Conservation (phyloP, 2,888 invertebrate genomes). For the Ochropleura leucogaster region DNA sequence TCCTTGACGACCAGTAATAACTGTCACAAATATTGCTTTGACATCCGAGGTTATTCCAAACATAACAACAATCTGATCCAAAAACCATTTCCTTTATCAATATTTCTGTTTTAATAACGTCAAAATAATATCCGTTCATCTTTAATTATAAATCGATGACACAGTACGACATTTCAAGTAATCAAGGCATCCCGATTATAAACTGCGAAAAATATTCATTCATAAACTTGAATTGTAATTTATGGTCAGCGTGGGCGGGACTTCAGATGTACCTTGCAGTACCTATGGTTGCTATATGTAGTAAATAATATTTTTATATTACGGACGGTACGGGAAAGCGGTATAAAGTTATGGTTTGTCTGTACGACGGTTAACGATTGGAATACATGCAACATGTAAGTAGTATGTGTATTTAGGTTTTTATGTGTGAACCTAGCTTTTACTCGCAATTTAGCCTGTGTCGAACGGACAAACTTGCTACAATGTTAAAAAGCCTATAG, state of each 20-base stretch:
- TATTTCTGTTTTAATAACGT: conserved; percentile 20
- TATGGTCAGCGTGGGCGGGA: conserved; percentile 43
- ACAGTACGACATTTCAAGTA: conserved; percentile 43
- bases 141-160: conserved; percentile 42
- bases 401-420: background rate
- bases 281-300: conserved; percentile 4
- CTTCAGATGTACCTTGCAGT: conserved; percentile 36
- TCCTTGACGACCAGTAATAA: conserved; percentile 1
- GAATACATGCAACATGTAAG: conserved; percentile 14
- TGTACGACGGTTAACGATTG: background rate
- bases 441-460: background rate
- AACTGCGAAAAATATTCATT: conserved; percentile 45
- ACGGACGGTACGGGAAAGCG: background rate
- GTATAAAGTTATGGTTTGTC: conserved; percentile 10
- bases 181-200: conserved; percentile 36
- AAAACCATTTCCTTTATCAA: conserved; percentile 27
- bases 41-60: background rate
- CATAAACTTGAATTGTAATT: conserved; percentile 48
- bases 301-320: conserved; percentile 14
- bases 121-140: conserved; percentile 36
- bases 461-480: background rate
- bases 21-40: conserved; percentile 14
- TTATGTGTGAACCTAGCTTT: background rate
- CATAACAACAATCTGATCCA: conserved; percentile 9
- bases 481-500: background rate